Evolutionary conservation across 2,888 invertebrate genomes (phyloP).

Genomic region (Mellilla xanthometata): DNA sequence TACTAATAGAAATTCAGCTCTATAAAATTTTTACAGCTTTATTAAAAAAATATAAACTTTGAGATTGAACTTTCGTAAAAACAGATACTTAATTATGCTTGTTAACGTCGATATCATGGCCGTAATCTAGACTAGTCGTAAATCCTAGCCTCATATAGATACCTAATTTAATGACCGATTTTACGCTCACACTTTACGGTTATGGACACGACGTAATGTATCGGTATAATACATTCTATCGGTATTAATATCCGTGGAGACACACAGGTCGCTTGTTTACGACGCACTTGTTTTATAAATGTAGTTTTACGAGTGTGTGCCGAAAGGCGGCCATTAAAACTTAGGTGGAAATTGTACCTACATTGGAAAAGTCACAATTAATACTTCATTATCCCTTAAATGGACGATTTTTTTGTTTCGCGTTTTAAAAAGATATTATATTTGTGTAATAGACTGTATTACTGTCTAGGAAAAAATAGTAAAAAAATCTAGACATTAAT

Average conservation of each 20-base stretch:
- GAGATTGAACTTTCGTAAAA: constrained; percentile 8
- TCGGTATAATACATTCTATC: constrained; percentile 42
- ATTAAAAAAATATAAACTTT: not conserved
- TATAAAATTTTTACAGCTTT: too few species aligned
- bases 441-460: too few species aligned
- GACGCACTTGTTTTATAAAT: constrained; percentile 31
- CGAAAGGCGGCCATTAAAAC: too few species aligned
- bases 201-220: constrained; percentile 45
- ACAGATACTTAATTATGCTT: constrained; percentile 11
- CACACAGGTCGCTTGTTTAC: constrained; percentile 33
- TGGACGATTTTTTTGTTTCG: too few species aligned
- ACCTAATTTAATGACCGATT: constrained; percentile 46
- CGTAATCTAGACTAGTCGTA: constrained; percentile 25
- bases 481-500: too few species aligned
- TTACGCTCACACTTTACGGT: constrained; percentile 47
- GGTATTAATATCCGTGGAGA: constrained; percentile 36
- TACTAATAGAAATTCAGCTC: too few species aligned
- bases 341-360: too few species aligned
- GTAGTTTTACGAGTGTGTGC: not conserved
- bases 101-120: constrained; percentile 16
- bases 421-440: too few species aligned
- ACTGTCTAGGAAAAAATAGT: too few species aligned
- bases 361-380: too few species aligned
- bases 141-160: constrained; percentile 23
- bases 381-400: too few species aligned